Conservation (phyloP, 1,140 invertebrate species). For the Zaprionus vittiger region DNA sequence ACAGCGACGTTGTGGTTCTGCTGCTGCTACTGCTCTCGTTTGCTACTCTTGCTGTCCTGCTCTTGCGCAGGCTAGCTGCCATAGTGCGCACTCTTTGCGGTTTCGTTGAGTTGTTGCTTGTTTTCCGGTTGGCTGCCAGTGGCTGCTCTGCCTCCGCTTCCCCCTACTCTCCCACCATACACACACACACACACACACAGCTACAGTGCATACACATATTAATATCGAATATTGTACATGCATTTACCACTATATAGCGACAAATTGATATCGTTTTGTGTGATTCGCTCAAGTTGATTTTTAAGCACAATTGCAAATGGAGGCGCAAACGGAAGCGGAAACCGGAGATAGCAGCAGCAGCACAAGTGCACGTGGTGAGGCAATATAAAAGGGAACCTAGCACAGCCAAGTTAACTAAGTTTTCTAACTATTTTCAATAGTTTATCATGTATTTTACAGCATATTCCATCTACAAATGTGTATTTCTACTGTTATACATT, state of each 20-base stretch:
- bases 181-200: neutral
- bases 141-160: conserved; percentile 29
- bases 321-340: conserved; percentile 1
- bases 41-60: conserved; percentile 46
- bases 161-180: neutral
- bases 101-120: conserved; percentile 74
- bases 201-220: conserved; percentile 14
- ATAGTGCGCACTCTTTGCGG: conserved; percentile 45
- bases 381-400: neutral
- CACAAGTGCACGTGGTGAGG: neutral
- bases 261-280: conserved; percentile 82
- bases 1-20: too few relatives aligned
- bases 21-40: conserved; percentile 6
- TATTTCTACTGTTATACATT: neutral
- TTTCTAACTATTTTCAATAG: neutral
- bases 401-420: neutral
- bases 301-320: conserved; percentile 53
- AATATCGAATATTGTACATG: conserved; percentile 13
- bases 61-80: conserved; percentile 25
- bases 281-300: conserved; percentile 81
- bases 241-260: conserved; percentile 72
- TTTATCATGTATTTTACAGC: neutral
- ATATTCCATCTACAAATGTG: neutral
- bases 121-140: conserved; percentile 81
- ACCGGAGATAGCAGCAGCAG: neutral